These are phyloP conservation scores for Entosphenus tridentatus DNA, from an alignment of 2,113 vertebrate species.

Conservation along the genomic window DNA sequence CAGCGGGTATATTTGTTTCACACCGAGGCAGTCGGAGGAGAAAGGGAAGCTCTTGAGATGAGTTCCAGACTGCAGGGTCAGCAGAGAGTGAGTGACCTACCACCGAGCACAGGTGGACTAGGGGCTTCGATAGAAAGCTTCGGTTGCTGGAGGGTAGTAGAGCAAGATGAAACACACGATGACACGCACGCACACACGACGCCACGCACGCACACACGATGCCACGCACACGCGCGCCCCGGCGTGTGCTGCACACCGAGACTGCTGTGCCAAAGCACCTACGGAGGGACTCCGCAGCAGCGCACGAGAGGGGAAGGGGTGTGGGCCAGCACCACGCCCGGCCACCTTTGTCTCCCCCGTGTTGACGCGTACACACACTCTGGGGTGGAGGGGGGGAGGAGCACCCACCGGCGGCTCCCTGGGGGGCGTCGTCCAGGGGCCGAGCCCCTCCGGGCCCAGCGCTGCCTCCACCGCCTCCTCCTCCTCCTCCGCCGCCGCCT, in stretches of 20 bases:
- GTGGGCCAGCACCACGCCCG: too few relatives aligned
- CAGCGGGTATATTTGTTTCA: too few relatives aligned
- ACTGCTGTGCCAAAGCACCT: background rate
- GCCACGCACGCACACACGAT: background rate
- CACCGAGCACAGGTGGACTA: too few relatives aligned
- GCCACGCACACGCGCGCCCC: background rate
- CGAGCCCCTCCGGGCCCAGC: slow-evolving; percentile 20
- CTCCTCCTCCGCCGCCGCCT: background rate
- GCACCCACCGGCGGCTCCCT: slow-evolving; percentile 74
- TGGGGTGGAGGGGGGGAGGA: background rate
- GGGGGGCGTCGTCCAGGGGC: slow-evolving; percentile 74
- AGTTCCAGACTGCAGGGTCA: too few relatives aligned
- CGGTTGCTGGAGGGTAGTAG: too few relatives aligned
- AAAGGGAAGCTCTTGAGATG: too few relatives aligned
- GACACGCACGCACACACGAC: background rate
- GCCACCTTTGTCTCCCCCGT: too few relatives aligned
- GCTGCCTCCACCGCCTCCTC: slow-evolving; percentile 2
- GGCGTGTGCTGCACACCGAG: background rate
- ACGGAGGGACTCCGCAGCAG: background rate
- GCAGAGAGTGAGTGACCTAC: too few relatives aligned
- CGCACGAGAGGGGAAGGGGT: background rate
- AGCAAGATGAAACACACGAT: too few relatives aligned
- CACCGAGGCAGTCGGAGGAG: too few relatives aligned
- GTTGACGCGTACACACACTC: background rate
- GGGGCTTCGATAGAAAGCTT: too few relatives aligned